phyloP scores from a whole-genome alignment of 2,797 vertebrate genomes.

The Pipistrellus nathusii region DNA sequence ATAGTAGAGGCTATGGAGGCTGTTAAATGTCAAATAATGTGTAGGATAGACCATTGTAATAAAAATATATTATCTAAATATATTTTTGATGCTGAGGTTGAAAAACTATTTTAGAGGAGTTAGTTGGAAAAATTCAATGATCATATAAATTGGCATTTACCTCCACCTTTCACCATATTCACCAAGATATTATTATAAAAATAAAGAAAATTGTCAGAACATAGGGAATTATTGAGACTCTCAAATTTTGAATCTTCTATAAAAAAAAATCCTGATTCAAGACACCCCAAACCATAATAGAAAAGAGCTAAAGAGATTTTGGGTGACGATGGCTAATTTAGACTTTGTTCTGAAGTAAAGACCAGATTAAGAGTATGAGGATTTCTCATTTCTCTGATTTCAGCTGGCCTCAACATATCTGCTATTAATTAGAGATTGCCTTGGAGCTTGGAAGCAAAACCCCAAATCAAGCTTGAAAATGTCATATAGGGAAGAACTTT shows the following conservation, averaged over 20 bases:
- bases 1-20: not conserved
- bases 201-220: not conserved
- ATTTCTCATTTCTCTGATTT: slow-evolving; percentile 24
- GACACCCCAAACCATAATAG: not conserved
- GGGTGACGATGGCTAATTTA: not conserved
- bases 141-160: slow-evolving; percentile 4
- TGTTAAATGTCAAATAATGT: not conserved
- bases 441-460: not conserved
- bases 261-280: not conserved
- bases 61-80: not conserved
- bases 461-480: slow-evolving; percentile 24
- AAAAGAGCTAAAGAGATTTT: slow-evolving; percentile 32
- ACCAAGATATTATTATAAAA: not conserved
- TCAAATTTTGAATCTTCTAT: not conserved
- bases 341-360: not conserved
- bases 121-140: slow-evolving; percentile 6
- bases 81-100: not conserved
- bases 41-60: not conserved
- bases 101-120: not conserved
- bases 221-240: not conserved
- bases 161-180: not conserved
- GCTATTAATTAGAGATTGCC: slow-evolving; percentile 4
- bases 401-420: not conserved
- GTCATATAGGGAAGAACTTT: slow-evolving; percentile 21
- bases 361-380: not conserved